These are phyloP conservation scores for Drosophila paracracens DNA, from an alignment of 2,888 invertebrate species.

Conservation along the genomic window DNA sequence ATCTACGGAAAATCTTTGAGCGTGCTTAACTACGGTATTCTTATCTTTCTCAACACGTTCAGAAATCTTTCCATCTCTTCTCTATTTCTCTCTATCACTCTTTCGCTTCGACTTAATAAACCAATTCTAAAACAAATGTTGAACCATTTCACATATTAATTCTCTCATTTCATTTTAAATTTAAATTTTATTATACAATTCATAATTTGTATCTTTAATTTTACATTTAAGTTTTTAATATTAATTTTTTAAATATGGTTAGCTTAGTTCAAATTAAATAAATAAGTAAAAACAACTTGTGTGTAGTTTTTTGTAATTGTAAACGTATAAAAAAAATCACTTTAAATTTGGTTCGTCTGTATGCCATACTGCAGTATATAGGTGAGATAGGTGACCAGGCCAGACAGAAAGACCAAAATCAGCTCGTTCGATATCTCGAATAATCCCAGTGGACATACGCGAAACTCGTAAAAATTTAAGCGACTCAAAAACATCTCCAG, in stretches of 20 bases:
- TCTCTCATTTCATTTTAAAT: neutral
- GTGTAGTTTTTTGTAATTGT: too few relatives aligned
- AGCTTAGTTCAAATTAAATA: neutral
- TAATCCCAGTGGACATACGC: constrained; percentile 57
- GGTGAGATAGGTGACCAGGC: constrained; percentile 60
- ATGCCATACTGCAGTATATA: constrained; percentile 58
- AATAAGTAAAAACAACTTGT: neutral
- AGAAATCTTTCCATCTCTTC: neutral
- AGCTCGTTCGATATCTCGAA: constrained; percentile 68
- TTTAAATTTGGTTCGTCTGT: constrained; percentile 35
- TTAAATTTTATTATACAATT: too few relatives aligned
- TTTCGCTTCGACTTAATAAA: too few relatives aligned
- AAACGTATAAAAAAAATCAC: neutral
- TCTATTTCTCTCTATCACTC: neutral
- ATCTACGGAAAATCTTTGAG: neutral
- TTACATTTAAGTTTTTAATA: neutral
- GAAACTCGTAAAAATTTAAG: constrained; percentile 61
- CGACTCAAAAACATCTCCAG: constrained; percentile 62
- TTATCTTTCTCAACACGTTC: neutral
- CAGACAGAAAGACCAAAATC: constrained; percentile 59
- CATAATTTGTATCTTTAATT: neutral
- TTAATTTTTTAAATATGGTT: too few relatives aligned
- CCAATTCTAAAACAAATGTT: neutral
- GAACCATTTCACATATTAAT: neutral
- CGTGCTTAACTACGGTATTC: neutral